These are phyloP conservation scores for Drosophila neotestacea DNA, from an alignment of 2,888 invertebrate genomes.

Conservation along the genomic window DNA sequence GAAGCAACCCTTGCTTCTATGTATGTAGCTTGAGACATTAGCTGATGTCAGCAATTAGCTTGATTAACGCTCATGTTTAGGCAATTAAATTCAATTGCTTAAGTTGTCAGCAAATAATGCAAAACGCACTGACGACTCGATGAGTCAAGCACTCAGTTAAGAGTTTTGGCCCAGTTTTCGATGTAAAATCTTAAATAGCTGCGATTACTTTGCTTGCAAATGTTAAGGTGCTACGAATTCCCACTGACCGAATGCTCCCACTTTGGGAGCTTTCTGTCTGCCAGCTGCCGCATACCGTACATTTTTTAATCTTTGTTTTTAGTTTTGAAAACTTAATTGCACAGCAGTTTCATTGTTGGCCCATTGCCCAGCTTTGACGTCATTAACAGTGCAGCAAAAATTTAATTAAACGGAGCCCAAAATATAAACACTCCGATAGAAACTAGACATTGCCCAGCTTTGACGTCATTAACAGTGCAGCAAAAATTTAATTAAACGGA, in stretches of 20 bases:
- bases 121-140: slow-evolving; percentile 54
- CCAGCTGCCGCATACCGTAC: slow-evolving; percentile 51
- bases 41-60: slow-evolving; percentile 70
- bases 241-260: slow-evolving; percentile 59
- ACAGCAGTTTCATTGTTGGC: slow-evolving; percentile 40
- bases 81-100: slow-evolving; percentile 64
- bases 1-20: slow-evolving; percentile 36
- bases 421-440: no score
- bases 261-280: slow-evolving; percentile 9
- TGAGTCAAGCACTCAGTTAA: slow-evolving; percentile 35
- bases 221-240: slow-evolving; percentile 72
- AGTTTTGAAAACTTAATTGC: slow-evolving; percentile 52
- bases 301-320: slow-evolving; percentile 28
- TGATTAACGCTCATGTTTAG: slow-evolving; percentile 64
- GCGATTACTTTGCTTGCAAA: slow-evolving; percentile 31
- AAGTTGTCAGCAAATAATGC: slow-evolving; percentile 55
- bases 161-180: slow-evolving; percentile 40
- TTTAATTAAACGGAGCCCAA: slow-evolving; percentile 48
- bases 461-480: slow-evolving; percentile 15
- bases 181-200: slow-evolving; percentile 22
- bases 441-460: slow-evolving; percentile 43
- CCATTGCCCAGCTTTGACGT: slow-evolving; percentile 34
- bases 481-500: slow-evolving; percentile 51
- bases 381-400: slow-evolving; percentile 24
- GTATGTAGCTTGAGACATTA: slow-evolving; percentile 12